Percentiles rank a stretch among this genome's conserved stretches.
These are phyloP conservation scores for Ophion ellenae DNA, from an alignment of 2,888 invertebrate species.

Conservation along the genomic window DNA sequence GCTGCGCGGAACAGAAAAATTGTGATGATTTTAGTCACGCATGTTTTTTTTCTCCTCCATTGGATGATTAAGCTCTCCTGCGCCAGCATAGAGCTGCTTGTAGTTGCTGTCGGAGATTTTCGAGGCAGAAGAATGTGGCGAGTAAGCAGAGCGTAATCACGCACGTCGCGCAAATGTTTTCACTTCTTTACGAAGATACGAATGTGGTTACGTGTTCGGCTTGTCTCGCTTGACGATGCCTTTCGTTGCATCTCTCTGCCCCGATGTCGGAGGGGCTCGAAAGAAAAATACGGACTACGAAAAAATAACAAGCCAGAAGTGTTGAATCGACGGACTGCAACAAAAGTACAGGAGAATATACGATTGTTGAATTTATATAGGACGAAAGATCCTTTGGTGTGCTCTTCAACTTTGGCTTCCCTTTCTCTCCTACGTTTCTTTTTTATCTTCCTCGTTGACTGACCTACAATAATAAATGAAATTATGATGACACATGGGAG, in stretches of 20 bases:
- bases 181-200: conserved; percentile 52
- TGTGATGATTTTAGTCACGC: conserved; percentile 54
- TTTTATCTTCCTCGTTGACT: not conserved
- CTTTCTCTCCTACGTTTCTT: not conserved
- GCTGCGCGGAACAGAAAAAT: conserved; percentile 43
- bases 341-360: conserved; percentile 4
- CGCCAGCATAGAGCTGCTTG: conserved; percentile 7
- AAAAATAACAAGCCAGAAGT: conserved; percentile 52
- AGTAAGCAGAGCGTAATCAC: conserved; percentile 57
- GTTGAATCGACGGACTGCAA: conserved; percentile 52
- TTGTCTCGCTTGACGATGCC: conserved; percentile 25
- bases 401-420: conserved; percentile 18
- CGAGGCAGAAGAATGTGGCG: conserved; percentile 52
- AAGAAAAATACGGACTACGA: conserved; percentile 58
- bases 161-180: conserved; percentile 61
- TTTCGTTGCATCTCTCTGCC: conserved; percentile 17
- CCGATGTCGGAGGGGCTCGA: conserved; percentile 46
- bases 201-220: conserved; percentile 5
- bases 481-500: conserved; percentile 30
- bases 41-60: conserved; percentile 18
- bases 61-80: conserved; percentile 19
- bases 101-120: conserved; percentile 17
- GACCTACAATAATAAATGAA: conserved; percentile 54
- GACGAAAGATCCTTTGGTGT: conserved; percentile 22
- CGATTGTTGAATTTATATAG: conserved; percentile 29